Conservation (phyloP, 2,888 invertebrate genomes). For the Eupithecia tripunctaria region DNA sequence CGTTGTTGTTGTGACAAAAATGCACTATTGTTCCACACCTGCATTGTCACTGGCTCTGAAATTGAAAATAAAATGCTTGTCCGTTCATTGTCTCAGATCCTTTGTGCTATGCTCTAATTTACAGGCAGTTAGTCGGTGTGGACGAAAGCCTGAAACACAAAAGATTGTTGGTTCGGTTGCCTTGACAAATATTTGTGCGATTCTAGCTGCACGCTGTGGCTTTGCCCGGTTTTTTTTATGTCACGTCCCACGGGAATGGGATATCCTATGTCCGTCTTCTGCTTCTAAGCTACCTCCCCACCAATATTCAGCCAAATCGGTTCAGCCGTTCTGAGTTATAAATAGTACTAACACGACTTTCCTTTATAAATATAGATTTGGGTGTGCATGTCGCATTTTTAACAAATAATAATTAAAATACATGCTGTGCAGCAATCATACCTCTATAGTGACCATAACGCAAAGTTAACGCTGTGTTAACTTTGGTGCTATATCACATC, state of each 20-base stretch:
- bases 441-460: not conserved
- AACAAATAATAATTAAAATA: not conserved
- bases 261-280: too few species aligned
- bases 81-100: conserved; percentile 29
- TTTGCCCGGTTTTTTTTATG: too few species aligned
- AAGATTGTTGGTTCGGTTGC: not conserved
- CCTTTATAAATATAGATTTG: too few species aligned
- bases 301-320: too few species aligned
- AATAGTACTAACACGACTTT: too few species aligned
- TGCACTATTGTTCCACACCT: conserved; percentile 42
- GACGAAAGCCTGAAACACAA: not conserved
- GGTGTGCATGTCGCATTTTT: not conserved
- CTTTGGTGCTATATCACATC: not conserved
- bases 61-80: conserved; percentile 46
- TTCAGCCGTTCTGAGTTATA: too few species aligned
- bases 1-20: conserved; percentile 51
- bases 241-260: too few species aligned
- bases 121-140: not conserved
- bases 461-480: too few species aligned
- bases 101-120: conserved; percentile 36
- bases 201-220: too few species aligned
- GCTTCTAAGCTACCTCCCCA: too few species aligned
- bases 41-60: conserved; percentile 42
- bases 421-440: not conserved
- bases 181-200: not conserved